Evolutionary conservation across 1,140 invertebrate genomes (phyloP), one percentile per base, ranked within the genome.

Genomic region (Philaenus spumarius): DNA sequence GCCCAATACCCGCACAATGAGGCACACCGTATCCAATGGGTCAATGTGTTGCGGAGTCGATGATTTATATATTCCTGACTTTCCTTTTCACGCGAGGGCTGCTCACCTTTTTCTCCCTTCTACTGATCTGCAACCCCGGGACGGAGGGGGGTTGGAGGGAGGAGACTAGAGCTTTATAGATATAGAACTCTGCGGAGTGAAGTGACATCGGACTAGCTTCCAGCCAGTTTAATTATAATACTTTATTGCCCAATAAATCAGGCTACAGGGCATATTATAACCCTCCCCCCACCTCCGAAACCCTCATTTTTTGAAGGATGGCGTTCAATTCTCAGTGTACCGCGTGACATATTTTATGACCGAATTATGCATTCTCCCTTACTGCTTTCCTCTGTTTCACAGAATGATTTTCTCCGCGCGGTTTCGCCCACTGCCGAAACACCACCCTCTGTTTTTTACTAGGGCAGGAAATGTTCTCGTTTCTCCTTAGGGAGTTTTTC

Each of bases 171-270:
- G 61, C 56, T 59, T 62, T 59, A 62, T 59, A 62, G 61, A 59
- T 62, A 62, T 61, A 37, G 60, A 48, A 46, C 39, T 52, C 20
- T 30, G 30, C 19, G 40, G 37, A 54, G 50, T 59, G 50, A 26
- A 54, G 50, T 59, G 58, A 58, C 55, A 53, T 52, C 39, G 39
- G 46, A 17, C 59, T 43, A 54, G 52, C 54, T 48, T 30, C 3
- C 26, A 30, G 54, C 40, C 39, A 57, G 51, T 62, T 62, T 62
- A 62, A 62, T 62, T 62, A 62, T 60, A 62, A 62, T 62, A 62
- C 61, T 62, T 62, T 62, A 62, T 62, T 46, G 61, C 58, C 40
- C 61, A 52, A 62, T 62, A 62, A 62, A 62, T 62, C 61, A 62
- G 58, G 34, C 15, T 30, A 22, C 20, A 51, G 55, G 54, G 45